Conservation (phyloP, 2,888 invertebrate species). For the Amorpha juglandis region DNA sequence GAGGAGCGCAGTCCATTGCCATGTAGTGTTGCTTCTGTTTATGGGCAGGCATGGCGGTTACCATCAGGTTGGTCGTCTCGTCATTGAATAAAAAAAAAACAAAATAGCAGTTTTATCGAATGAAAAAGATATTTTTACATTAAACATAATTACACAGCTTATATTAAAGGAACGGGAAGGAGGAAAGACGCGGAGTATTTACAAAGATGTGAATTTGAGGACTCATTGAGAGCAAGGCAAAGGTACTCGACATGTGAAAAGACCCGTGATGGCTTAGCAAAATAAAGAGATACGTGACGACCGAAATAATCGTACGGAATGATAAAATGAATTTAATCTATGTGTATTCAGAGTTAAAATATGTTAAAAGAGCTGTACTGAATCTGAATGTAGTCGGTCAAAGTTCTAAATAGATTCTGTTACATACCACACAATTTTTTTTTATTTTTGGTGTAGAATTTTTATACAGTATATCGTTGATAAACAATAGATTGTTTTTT, state of each 20-base stretch:
- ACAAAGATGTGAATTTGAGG: slow-evolving; percentile 11
- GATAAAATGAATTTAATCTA: background rate
- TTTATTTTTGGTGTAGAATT: background rate
- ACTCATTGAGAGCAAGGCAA: slow-evolving; percentile 19
- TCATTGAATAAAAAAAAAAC: too few species aligned
- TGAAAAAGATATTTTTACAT: background rate
- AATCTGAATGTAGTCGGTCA: background rate
- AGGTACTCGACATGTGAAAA: slow-evolving; percentile 20
- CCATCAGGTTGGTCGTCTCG: too few species aligned
- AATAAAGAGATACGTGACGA: slow-evolving; percentile 23
- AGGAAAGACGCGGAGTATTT: slow-evolving; percentile 2
- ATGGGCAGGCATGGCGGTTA: too few species aligned
- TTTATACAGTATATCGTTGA: too few species aligned
- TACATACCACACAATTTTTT: background rate
- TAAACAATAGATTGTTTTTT: too few species aligned
- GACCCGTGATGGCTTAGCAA: slow-evolving; percentile 2
- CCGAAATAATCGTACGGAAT: background rate
- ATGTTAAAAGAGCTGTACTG: background rate
- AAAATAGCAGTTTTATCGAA: background rate
- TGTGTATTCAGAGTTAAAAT: background rate
- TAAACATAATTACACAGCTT: background rate
- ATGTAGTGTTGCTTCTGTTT: too few species aligned
- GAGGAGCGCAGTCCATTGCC: too few species aligned
- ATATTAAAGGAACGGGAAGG: background rate
- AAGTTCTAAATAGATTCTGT: background rate